These are phyloP conservation scores for Sebastes baramenuke DNA, from an alignment of 2,797 vertebrate genomes.

Conservation along the genomic window DNA sequence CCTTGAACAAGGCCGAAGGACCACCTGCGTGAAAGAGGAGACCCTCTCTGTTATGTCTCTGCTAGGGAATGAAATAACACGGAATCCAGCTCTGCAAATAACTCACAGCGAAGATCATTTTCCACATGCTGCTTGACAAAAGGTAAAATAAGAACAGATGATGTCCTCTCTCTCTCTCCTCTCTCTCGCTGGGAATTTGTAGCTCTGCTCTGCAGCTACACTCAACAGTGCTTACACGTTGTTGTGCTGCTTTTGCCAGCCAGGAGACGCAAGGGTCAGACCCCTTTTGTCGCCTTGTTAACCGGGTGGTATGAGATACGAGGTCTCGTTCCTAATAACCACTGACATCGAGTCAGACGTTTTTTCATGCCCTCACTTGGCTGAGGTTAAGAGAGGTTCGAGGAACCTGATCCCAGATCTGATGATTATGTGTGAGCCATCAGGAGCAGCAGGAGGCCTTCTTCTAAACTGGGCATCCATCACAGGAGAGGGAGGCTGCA, in stretches of 20 bases:
- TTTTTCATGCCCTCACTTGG: conserved; percentile 54
- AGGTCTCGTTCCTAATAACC: conserved; percentile 37
- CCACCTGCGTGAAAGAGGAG: conserved; percentile 91
- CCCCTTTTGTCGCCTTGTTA: conserved; percentile 59
- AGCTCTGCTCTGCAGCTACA: conserved; percentile 49
- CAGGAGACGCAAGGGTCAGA: conserved; percentile 30
- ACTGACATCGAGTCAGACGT: conserved; percentile 56
- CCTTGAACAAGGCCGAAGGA: conserved; percentile 88
- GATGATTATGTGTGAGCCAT: conserved; percentile 56
- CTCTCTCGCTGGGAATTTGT: conserved; percentile 53
- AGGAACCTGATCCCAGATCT: conserved; percentile 64
- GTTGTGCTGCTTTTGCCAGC: conserved; percentile 26
- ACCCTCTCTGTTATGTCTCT: conserved; percentile 90
- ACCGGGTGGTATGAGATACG: conserved; percentile 32
- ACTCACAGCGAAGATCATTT: conserved; percentile 91
- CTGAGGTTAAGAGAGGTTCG: conserved; percentile 63
- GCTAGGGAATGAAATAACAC: conserved; percentile 91
- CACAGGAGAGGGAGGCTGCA: conserved; percentile 28
- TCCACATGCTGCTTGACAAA: conserved; percentile 84
- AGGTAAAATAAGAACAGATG: conserved; percentile 90
- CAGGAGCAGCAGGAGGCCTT: conserved; percentile 56
- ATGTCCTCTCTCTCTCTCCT: conserved; percentile 65
- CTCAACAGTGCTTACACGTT: conserved; percentile 18
- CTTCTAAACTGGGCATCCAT: conserved; percentile 55
- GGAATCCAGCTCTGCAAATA: conserved; percentile 93